Conservation (phyloP, 35 echinoderm and acorn worm species). For the Heliocidaris tuberculata region DNA sequence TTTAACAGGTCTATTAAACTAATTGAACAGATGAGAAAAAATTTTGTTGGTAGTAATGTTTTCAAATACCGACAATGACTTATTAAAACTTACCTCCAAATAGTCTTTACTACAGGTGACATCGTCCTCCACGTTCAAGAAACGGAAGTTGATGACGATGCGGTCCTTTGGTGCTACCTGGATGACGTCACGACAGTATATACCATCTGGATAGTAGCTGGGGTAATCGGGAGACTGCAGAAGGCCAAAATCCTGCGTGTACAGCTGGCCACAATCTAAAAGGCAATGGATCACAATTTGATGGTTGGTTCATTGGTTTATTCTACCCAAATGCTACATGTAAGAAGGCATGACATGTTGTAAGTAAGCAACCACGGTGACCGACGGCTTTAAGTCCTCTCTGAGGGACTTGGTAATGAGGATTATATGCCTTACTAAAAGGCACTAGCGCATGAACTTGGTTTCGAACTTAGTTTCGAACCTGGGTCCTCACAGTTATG, state of each 20-base stretch:
- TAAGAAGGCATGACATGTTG: no score
- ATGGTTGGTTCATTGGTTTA: no score
- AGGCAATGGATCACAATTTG: not conserved
- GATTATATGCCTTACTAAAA: no score
- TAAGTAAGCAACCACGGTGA: no score
- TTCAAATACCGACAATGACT: not conserved
- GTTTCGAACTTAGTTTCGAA: no score
- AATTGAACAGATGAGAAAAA: not conserved
- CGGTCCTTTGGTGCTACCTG: conserved; percentile 31
- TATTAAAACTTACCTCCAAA: conserved; percentile 35
- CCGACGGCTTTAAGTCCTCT: no score
- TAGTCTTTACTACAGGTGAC: conserved; percentile 57
- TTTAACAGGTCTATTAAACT: not conserved
- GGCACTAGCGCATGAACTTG: no score
- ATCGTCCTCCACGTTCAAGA: conserved; percentile 51
- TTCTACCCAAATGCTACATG: no score
- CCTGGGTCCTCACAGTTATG: no score
- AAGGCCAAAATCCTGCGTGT: not conserved
- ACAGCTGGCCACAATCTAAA: conserved; percentile 64
- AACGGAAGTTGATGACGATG: conserved; percentile 46
- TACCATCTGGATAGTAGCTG: conserved; percentile 33
- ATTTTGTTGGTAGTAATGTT: not conserved
- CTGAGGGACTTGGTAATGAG: no score
- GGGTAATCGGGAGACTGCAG: conserved; percentile 63
- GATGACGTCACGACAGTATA: conserved; percentile 50